A percentile compares a stretch with the other conserved stretches of the same genome.
phyloP scores from a whole-genome alignment of 2,113 vertebrate genomes.

The Chionis minor region DNA sequence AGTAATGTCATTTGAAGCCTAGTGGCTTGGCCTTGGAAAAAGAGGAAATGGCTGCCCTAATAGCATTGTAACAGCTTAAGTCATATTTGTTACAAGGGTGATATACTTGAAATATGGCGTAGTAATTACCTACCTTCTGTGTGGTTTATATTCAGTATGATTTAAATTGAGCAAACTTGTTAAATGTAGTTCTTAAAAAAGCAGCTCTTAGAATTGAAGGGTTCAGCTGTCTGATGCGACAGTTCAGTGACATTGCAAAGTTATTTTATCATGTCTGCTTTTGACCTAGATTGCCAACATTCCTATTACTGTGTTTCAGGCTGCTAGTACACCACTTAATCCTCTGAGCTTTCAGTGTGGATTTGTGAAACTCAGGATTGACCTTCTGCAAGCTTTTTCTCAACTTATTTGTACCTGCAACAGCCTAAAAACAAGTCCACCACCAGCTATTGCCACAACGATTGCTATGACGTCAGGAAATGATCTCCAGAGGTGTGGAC shows the following conservation, averaged over 20 bases:
- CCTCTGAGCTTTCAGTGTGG: conserved; percentile 97
- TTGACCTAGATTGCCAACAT: neutral
- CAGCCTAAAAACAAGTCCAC: conserved; percentile 96
- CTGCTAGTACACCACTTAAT: conserved; percentile 95
- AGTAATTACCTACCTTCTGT: neutral
- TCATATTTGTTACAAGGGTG: neutral
- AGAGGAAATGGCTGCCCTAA: neutral
- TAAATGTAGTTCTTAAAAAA: neutral
- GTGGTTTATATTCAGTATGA: neutral
- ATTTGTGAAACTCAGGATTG: conserved; percentile 96
- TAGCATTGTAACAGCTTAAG: neutral
- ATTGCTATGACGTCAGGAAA: conserved; percentile 91
- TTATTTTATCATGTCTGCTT: neutral
- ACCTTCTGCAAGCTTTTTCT: conserved; percentile 93
- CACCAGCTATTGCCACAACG: conserved; percentile 94
- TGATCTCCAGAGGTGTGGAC: conserved; percentile 94
- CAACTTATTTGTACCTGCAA: conserved; percentile 98
- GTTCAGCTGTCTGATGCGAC: neutral
- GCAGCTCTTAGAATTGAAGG: neutral
- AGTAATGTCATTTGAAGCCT: neutral
- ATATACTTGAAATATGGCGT: neutral
- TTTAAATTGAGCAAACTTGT: neutral
- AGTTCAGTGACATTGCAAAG: neutral
- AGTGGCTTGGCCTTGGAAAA: neutral
- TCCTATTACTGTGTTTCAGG: conserved; percentile 73